A percentile compares a stretch with the other conserved stretches of the same genome.
Evolutionary conservation across 2,888 invertebrate genomes (phyloP).

Genomic region (Acholoe squamosa): DNA sequence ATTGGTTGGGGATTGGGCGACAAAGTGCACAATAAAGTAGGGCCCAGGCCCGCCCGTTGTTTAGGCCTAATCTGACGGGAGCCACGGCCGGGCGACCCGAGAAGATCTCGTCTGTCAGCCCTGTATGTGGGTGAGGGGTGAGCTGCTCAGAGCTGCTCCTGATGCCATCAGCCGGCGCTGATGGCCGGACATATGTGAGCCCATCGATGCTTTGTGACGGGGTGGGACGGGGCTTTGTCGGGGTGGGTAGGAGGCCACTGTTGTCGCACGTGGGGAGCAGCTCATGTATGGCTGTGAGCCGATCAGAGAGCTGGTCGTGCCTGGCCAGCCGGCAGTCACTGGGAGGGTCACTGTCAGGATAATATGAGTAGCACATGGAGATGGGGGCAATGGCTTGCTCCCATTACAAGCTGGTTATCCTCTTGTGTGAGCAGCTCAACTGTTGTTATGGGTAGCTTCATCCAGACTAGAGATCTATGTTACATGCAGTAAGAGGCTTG

Average conservation of each 20-base stretch:
- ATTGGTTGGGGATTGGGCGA: slow-evolving; percentile 44
- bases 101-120: slow-evolving; percentile 30
- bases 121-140: background rate
- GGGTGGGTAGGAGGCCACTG: background rate
- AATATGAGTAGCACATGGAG: too few species aligned
- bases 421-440: too few species aligned
- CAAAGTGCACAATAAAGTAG: slow-evolving; percentile 51
- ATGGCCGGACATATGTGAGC: slow-evolving; percentile 21
- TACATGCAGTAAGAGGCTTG: background rate
- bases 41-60: slow-evolving; percentile 16
- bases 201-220: slow-evolving; percentile 14
- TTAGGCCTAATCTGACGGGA: slow-evolving; percentile 31
- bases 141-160: background rate
- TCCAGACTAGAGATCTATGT: background rate
- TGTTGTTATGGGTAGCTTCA: too few species aligned
- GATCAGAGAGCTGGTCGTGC: too few species aligned
- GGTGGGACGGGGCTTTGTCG: background rate
- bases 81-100: slow-evolving; percentile 22
- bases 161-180: slow-evolving; percentile 25
- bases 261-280: background rate
- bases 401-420: too few species aligned
- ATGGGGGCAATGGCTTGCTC: too few species aligned
- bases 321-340: background rate
- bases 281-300: background rate
- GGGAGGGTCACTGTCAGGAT: background rate